These are phyloP conservation scores for Synanthedon vespiformis DNA, from an alignment of 2,888 invertebrate species.

Conservation along the genomic window DNA sequence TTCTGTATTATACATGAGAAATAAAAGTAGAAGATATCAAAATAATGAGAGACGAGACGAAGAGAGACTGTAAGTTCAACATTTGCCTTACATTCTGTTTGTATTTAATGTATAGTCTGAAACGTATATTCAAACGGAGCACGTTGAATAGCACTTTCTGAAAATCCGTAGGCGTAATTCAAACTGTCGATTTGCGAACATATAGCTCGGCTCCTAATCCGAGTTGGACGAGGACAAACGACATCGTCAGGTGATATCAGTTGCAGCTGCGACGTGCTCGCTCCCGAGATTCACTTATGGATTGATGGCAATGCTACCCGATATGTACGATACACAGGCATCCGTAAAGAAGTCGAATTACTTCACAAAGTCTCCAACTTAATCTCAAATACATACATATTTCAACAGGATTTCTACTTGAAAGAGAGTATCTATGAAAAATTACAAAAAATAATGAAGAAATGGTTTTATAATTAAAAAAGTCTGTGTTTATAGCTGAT, in stretches of 20 bases:
- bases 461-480: too few species aligned
- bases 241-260: conserved; percentile 55
- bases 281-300: conserved; percentile 44
- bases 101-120: background rate
- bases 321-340: conserved; percentile 24
- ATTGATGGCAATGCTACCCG: conserved; percentile 50
- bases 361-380: too few species aligned
- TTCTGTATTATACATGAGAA: too few species aligned
- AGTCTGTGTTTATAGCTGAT: too few species aligned
- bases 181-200: conserved; percentile 27
- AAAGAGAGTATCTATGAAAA: too few species aligned
- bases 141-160: background rate
- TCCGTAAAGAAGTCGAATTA: too few species aligned
- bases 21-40: too few species aligned
- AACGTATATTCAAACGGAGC: background rate
- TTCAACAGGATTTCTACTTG: too few species aligned
- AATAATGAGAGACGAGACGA: too few species aligned
- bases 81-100: background rate
- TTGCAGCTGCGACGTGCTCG: conserved; percentile 40
- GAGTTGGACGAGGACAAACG: conserved; percentile 46
- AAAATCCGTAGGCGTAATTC: conserved; percentile 34
- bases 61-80: background rate
- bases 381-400: too few species aligned
- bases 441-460: too few species aligned
- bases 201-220: conserved; percentile 30